These are phyloP conservation scores for Argya squamiceps DNA, from an alignment of 2,797 vertebrate genomes.

Conservation along the genomic window DNA sequence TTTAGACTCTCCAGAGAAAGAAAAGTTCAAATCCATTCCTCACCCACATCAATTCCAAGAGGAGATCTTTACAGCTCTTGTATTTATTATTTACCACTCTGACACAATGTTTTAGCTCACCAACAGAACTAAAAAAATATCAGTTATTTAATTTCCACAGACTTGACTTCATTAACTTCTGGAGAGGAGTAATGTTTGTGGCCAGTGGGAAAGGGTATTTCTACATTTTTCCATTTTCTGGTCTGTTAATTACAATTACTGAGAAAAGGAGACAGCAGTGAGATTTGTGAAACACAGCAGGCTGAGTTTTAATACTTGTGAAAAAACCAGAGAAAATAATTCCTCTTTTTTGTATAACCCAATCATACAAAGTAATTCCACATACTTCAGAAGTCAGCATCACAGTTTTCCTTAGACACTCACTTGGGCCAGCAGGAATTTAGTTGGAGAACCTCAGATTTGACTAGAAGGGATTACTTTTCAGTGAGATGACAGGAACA, in stretches of 20 bases:
- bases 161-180: slow-evolving; percentile 6
- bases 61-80: not conserved
- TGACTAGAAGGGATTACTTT: not conserved
- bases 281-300: slow-evolving; percentile 6
- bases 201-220: not conserved
- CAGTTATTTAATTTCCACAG: not conserved
- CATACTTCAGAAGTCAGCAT: not conserved
- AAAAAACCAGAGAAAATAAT: not conserved
- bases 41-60: not conserved
- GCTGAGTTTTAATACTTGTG: not conserved
- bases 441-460: not conserved
- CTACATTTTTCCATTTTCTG: slow-evolving; percentile 55
- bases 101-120: not conserved
- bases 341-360: not conserved
- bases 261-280: not conserved
- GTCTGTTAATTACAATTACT: not conserved
- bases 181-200: not conserved
- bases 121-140: not conserved
- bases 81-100: not conserved
- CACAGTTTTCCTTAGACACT: not conserved
- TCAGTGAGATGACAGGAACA: not conserved
- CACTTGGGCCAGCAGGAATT: not conserved
- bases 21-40: not conserved
- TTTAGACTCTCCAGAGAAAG: not conserved
- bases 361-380: not conserved